Evolutionary conservation across 64 coral and sea anemone genomes (phyloP).

Genomic region (Stichodactyla mertensii): DNA sequence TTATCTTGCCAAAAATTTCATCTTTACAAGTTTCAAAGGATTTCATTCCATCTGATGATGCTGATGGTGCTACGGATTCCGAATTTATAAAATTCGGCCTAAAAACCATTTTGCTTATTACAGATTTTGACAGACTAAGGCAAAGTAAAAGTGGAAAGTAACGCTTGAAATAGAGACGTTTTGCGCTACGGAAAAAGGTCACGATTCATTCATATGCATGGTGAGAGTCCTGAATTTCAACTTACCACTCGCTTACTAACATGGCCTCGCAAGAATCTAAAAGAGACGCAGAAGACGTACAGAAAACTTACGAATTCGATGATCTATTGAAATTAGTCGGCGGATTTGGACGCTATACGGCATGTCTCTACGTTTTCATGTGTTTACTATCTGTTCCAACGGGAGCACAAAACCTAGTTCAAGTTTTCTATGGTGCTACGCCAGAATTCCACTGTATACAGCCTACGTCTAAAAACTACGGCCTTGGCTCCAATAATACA

Average conservation of each 20-base stretch:
- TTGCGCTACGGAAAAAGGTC: too few species aligned
- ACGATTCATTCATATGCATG: too few species aligned
- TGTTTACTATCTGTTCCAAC: conserved; percentile 65
- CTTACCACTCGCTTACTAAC: not conserved
- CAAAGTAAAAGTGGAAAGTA: too few species aligned
- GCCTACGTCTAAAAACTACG: not conserved
- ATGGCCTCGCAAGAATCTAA: not conserved
- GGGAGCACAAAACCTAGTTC: conserved; percentile 68
- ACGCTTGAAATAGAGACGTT: too few species aligned
- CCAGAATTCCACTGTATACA: conserved; percentile 34
- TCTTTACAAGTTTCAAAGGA: too few species aligned
- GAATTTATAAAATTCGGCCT: too few species aligned
- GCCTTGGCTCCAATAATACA: conserved; percentile 13
- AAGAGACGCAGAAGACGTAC: not conserved
- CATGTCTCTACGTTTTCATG: conserved; percentile 64
- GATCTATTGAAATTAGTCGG: conserved; percentile 70
- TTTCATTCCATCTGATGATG: too few species aligned
- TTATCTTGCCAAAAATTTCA: too few species aligned
- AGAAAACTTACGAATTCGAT: conserved; percentile 49
- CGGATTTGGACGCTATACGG: conserved; percentile 72
- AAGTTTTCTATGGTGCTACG: conserved; percentile 74
- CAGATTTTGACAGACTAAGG: too few species aligned
- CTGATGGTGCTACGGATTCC: too few species aligned
- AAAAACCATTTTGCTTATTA: too few species aligned
- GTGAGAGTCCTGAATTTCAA: not conserved